Base-by-base conservation (phyloP, 2,113 vertebrate genomes). In the Pseudorasbora parva region DNA sequence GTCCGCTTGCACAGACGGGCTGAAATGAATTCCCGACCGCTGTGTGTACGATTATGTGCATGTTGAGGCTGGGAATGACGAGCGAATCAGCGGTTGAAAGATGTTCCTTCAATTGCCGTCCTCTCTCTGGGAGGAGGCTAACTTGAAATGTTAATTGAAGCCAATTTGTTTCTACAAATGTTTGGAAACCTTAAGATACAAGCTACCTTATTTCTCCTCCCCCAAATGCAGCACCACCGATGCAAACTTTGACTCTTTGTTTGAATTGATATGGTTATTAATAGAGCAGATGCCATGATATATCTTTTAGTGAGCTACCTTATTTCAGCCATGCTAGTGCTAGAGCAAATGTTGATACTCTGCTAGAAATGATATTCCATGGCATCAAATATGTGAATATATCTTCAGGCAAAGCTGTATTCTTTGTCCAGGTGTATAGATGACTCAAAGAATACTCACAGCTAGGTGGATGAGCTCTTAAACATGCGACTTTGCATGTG, bases 1-100 rank as follows among this genome's bases (percentile, higher is more conserved):
- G 90, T 91, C 90, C 83, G 81, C 87, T 87, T 77, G 86, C 83
- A 82, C 88, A 80, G 85, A 47, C 84, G 60, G 83, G 43, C 60
- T 51, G 77, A 85, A 84, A 92, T 84, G 85, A 84, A 87, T 87
- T 85, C 79, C 81, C 77, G 81, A 57, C 60, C 37, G 62, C 2
- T 30, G 83, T 60, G 83, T 81, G 75, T 68, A 64, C 51, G 81
- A 64, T 82, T 27, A 54, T 72, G 12, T 86, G 86, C 83, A 68
- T 75, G 78, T 60, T 76, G 33, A 27, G 60, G 25, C 43, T 25
- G 64, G 69, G 62, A 68, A 72, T 47, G 33, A 56, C 11, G 49
- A 59, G 47, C 23, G 41, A 69, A 57, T 25, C 47, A 54, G 54
- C 9, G 33, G 43, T 47, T 71, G 41, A 76, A 75, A 76, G 64